Percentiles rank a stretch among this genome's conserved stretches.
phyloP scores from a whole-genome alignment of 2,888 invertebrate species.

The Dasysyrphus tricinctus region DNA sequence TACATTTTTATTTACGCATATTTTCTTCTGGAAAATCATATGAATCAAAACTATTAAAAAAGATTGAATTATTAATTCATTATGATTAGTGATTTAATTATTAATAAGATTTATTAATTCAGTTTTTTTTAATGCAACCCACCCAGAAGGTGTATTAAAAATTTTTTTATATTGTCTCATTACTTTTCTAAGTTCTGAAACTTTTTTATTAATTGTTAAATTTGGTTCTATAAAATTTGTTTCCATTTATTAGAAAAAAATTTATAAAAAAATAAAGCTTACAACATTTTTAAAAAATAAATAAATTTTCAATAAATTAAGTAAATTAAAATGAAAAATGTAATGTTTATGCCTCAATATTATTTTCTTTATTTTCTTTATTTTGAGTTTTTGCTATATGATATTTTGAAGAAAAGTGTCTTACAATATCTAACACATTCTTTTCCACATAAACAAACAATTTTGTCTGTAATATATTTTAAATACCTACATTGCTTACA shows the following conservation, averaged over 20 bases:
- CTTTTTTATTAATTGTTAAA: slow-evolving; percentile 30
- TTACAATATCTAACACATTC: slow-evolving; percentile 30
- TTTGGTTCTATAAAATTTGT: slow-evolving; percentile 44
- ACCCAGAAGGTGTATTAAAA: slow-evolving; percentile 25
- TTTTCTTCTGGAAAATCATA: slow-evolving; percentile 33
- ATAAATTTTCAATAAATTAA: too few species aligned
- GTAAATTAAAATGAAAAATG: slow-evolving; percentile 4
- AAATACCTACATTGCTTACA: too few species aligned
- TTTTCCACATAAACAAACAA: slow-evolving; percentile 5
- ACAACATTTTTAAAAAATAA: too few species aligned
- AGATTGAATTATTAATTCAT: slow-evolving; percentile 27
- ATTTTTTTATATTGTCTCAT: slow-evolving; percentile 16
- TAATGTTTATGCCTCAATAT: slow-evolving; percentile 1
- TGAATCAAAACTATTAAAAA: slow-evolving; percentile 33
- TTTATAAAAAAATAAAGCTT: slow-evolving; percentile 16
- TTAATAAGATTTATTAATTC: background rate
- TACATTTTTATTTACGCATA: too few species aligned
- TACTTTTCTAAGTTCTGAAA: slow-evolving; percentile 24
- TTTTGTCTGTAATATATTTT: too few species aligned
- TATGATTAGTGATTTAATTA: slow-evolving; percentile 18
- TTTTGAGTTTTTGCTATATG: slow-evolving; percentile 20
- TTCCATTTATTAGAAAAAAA: slow-evolving; percentile 40
- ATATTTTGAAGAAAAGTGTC: slow-evolving; percentile 38
- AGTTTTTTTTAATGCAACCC: background rate
- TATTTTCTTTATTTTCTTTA: slow-evolving; percentile 27